These are phyloP conservation scores for Desoria tigrina DNA, from an alignment of 2,888 invertebrate genomes.

Conservation along the genomic window DNA sequence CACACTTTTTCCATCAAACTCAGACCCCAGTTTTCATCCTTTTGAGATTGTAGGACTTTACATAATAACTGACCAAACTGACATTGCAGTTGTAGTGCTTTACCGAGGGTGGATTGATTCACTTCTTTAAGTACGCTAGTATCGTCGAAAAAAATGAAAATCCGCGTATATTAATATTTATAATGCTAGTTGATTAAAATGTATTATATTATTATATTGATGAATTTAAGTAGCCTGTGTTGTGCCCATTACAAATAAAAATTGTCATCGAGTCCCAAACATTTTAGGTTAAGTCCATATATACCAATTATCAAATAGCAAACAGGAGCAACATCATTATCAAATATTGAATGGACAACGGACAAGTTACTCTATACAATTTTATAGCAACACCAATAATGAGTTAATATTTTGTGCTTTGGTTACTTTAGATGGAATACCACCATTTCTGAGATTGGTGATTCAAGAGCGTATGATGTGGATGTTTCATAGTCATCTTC, in stretches of 20 bases:
- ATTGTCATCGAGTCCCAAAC: too few species aligned
- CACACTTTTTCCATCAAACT: conserved; percentile 88
- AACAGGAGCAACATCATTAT: not conserved
- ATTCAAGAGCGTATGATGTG: conserved; percentile 69
- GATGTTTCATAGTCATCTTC: conserved; percentile 70
- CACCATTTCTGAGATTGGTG: conserved; percentile 75
- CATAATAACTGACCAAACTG: conserved; percentile 74
- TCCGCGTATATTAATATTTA: too few species aligned
- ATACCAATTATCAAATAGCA: too few species aligned
- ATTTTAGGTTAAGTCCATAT: too few species aligned
- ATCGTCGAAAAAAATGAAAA: conserved; percentile 24
- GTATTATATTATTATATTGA: not conserved
- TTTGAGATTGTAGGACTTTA: conserved; percentile 79
- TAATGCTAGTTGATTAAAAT: conserved; percentile 1
- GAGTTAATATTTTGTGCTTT: conserved; percentile 5
- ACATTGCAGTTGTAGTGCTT: conserved; percentile 77
- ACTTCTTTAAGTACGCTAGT: conserved; percentile 63
- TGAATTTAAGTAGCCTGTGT: not conserved
- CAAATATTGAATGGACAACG: too few species aligned
- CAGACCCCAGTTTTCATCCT: conserved; percentile 96
- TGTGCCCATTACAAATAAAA: not conserved
- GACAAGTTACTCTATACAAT: too few species aligned
- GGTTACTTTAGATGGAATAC: conserved; percentile 74
- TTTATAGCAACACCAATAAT: not conserved
- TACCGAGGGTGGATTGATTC: conserved; percentile 59